phyloP scores from a whole-genome alignment of 2,113 vertebrate species.

The Gadus chalcogrammus region DNA sequence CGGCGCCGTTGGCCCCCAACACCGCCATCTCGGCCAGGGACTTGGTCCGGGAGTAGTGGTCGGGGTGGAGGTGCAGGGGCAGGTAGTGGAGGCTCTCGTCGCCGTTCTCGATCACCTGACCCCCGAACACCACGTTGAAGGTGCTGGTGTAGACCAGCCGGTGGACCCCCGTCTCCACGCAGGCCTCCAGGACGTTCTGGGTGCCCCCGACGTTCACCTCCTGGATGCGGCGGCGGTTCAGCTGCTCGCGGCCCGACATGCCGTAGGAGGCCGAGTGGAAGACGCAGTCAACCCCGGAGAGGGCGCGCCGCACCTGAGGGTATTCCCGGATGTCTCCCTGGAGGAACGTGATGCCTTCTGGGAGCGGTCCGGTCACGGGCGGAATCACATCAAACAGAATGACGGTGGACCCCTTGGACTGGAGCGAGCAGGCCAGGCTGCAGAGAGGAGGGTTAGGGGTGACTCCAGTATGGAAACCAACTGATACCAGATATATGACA shows the following conservation, averaged over 20 bases:
- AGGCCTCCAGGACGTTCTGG: constrained; percentile 80
- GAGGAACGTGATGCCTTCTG: constrained; percentile 76
- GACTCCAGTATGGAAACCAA: neutral
- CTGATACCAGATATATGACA: too few species aligned
- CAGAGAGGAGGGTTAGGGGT: constrained; percentile 24
- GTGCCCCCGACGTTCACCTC: constrained; percentile 87
- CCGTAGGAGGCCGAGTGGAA: constrained; percentile 93
- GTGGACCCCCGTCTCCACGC: constrained; percentile 67
- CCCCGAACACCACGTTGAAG: constrained; percentile 91
- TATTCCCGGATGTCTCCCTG: constrained; percentile 78
- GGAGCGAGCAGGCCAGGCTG: constrained; percentile 83
- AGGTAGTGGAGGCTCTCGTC: constrained; percentile 90
- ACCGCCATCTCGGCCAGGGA: constrained; percentile 88
- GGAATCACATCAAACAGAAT: constrained; percentile 84
- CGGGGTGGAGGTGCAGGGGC: constrained; percentile 86
- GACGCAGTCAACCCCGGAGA: constrained; percentile 76
- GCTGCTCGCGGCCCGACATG: constrained; percentile 93
- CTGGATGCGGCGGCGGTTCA: constrained; percentile 80
- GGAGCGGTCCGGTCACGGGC: constrained; percentile 64
- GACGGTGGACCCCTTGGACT: constrained; percentile 70
- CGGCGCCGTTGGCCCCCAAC: constrained; percentile 76
- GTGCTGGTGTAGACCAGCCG: constrained; percentile 92
- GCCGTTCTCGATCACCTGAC: constrained; percentile 87
- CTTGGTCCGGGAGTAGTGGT: constrained; percentile 95
- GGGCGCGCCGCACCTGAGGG: constrained; percentile 72